Base-by-base conservation (phyloP, 2,113 vertebrate species). In the Xiphophorus hellerii region DNA sequence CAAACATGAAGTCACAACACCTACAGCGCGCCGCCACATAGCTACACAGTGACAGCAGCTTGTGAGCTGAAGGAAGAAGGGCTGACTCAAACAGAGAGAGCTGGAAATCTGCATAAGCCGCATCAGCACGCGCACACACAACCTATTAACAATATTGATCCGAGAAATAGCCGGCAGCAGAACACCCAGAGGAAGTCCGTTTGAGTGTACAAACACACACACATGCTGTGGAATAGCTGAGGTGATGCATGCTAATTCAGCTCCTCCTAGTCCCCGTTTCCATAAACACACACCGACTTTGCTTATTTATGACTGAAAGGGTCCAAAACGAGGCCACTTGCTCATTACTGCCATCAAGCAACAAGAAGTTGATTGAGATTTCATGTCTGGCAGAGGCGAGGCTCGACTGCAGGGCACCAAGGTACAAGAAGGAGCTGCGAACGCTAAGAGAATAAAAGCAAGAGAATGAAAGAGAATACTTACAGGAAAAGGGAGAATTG, bases 391-490 rank as follows among this genome's bases (percentile, higher is more conserved):
- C 69, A 68, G 73, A 67, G 81, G 31, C 71, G 66, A 73, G 67
- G 73, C 81, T 76, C 78, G 76, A 70, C 74, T 79, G 74, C 28
- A 37, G 70, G 80, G 71, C 77, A 81, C 48, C 1, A 68, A 85
- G 71, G 48, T 58, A 78, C 61, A 73, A 58, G 79, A 42, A 78
- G 81, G n/a, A 70, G 65, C 42, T 42, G 71, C 76, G 77, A 89
- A 90, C 73, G 89, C 76, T 1, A 62, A 84, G 82, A 90, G 79
- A 83, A 88, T 80, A 84, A 87, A 82, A 81, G 85, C 62, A 62
- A 63, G 69, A 82, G 85, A 92, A 88, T 89, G 86, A 88, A 89
- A 88, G 83, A 87, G 84, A 89, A 92, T 93, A 94, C 94, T 95
- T 86, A 95, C 93, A 92, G 83, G 81, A 85, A 86, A 64, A 86